These are phyloP conservation scores for Hydrochoerus hydrochaeris DNA, from an alignment of 2,113 vertebrate genomes.

Conservation along the genomic window DNA sequence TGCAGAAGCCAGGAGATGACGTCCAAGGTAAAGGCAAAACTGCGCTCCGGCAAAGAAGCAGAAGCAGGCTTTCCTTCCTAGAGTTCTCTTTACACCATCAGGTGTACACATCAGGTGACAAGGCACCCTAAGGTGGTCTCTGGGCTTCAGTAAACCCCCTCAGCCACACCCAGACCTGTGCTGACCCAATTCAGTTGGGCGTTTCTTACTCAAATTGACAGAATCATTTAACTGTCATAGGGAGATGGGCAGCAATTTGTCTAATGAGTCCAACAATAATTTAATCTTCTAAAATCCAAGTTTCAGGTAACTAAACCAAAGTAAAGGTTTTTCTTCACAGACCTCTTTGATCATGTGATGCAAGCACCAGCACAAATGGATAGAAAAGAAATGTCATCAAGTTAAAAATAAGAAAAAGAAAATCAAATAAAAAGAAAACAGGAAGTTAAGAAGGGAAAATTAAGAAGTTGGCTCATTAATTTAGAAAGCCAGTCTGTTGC, in stretches of 20 bases:
- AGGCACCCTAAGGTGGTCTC: not conserved
- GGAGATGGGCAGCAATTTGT: not conserved
- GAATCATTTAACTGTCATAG: not conserved
- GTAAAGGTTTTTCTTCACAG: not conserved
- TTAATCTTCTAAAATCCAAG: not conserved
- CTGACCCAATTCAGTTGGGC: not conserved
- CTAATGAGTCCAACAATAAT: not conserved
- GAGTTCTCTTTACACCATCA: not conserved
- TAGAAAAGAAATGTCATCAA: slow-evolving; percentile 34
- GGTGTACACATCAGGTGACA: no score
- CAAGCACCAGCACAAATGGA: not conserved
- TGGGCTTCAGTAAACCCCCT: not conserved
- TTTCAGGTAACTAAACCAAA: not conserved
- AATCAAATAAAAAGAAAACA: not conserved
- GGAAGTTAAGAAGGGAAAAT: not conserved
- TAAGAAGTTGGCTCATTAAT: not conserved
- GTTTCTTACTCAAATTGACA: not conserved
- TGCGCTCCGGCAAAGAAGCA: not conserved
- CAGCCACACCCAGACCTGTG: not conserved
- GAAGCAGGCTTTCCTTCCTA: not conserved
- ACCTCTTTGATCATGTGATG: not conserved
- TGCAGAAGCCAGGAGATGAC: not conserved
- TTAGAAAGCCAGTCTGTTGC: not conserved
- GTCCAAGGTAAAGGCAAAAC: not conserved
- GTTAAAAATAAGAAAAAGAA: not conserved